Percentiles rank a stretch among this genome's conserved stretches.
These are phyloP conservation scores for Sminthurides aquaticus DNA, from an alignment of 2,888 invertebrate species.

Conservation along the genomic window DNA sequence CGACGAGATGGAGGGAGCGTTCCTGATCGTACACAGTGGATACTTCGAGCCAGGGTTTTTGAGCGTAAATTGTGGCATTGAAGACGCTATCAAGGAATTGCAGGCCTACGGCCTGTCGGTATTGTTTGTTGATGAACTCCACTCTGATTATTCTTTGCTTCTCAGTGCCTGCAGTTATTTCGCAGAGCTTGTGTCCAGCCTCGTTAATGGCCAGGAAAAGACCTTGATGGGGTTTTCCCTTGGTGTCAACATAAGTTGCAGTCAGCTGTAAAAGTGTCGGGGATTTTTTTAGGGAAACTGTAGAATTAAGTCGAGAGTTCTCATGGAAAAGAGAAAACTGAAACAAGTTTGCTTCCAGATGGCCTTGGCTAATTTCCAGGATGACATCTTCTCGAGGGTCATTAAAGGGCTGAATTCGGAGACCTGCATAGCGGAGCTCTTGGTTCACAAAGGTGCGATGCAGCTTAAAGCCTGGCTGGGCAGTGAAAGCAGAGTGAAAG, in stretches of 20 bases:
- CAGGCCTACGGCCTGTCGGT: neutral
- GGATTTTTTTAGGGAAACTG: neutral
- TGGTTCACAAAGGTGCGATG: constrained; percentile 29
- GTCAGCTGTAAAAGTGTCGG: neutral
- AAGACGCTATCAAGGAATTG: neutral
- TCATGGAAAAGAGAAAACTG: constrained; percentile 19
- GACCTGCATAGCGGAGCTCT: constrained; percentile 22
- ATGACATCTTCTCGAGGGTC: constrained; percentile 30
- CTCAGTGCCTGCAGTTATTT: neutral
- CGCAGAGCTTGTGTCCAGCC: neutral
- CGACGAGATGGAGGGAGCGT: constrained; percentile 33
- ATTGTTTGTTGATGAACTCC: neutral
- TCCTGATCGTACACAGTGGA: constrained; percentile 23
- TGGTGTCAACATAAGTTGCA: neutral
- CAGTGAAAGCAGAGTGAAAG: constrained; percentile 36
- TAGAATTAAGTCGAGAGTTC: neutral
- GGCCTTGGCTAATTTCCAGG: constrained; percentile 3
- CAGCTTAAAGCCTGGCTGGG: constrained; percentile 37
- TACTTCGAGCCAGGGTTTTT: constrained; percentile 31
- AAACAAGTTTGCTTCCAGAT: constrained; percentile 8
- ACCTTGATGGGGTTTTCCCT: neutral
- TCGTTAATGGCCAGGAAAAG: neutral
- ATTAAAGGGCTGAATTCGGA: constrained; percentile 37
- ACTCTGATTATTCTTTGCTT: neutral
- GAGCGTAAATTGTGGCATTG: neutral